phyloP scores from a whole-genome alignment of 2,797 vertebrate species.

The Chelon labrosus region DNA sequence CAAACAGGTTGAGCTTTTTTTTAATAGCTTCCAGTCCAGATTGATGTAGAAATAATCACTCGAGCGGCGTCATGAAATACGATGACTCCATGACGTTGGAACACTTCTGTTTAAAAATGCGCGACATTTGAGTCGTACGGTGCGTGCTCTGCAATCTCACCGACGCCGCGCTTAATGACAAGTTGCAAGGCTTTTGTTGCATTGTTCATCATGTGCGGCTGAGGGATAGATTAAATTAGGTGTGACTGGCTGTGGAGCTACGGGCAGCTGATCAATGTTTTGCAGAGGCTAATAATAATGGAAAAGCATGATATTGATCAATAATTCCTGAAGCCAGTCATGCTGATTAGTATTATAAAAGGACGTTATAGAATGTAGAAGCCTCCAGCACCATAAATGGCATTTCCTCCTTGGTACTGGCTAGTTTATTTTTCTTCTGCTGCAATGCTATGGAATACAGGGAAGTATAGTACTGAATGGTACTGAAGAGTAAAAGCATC shows the following conservation, averaged over 20 bases:
- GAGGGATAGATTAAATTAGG: conserved; percentile 47
- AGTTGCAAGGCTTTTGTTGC: conserved; percentile 53
- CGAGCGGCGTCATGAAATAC: conserved; percentile 29
- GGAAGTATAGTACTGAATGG: background rate
- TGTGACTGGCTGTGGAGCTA: conserved; percentile 48
- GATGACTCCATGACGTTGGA: conserved; percentile 39
- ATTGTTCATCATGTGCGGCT: conserved; percentile 51
- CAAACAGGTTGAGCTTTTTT: conserved; percentile 46
- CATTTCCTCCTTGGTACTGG: background rate
- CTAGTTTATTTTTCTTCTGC: background rate
- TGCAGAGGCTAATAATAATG: conserved; percentile 40
- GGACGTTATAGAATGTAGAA: conserved; percentile 3
- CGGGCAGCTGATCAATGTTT: conserved; percentile 60
- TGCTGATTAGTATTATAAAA: conserved; percentile 48
- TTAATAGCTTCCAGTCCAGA: conserved; percentile 48
- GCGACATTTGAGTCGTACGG: conserved; percentile 30
- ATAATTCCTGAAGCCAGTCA: conserved; percentile 20
- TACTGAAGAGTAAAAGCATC: conserved; percentile 4
- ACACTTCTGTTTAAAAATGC: conserved; percentile 36
- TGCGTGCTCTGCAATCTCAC: conserved; percentile 13
- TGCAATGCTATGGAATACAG: background rate
- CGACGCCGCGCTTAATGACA: conserved; percentile 45
- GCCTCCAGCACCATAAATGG: background rate
- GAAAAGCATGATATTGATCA: conserved; percentile 40
- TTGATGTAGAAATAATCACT: conserved; percentile 50